Evolutionary conservation across 2,113 vertebrate genomes (phyloP).

Genomic region (Tychaedon coryphoeus): DNA sequence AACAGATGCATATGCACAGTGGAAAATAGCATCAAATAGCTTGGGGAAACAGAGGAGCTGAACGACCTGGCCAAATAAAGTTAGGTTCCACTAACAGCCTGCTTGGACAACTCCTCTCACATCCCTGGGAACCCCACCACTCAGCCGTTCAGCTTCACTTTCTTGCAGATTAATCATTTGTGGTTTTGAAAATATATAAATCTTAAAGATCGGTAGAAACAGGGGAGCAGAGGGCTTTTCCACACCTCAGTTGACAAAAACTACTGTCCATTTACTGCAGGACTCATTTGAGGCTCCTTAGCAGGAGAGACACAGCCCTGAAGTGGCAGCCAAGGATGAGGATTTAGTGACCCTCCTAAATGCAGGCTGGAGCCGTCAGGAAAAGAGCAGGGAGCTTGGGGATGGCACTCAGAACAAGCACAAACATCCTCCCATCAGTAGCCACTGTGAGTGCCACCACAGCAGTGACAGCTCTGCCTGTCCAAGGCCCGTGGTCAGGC

Average conservation of each 20-base stretch:
- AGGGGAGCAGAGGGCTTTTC: constrained; percentile 35
- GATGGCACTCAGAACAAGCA: not conserved
- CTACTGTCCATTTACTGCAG: constrained; percentile 22
- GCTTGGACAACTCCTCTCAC: constrained; percentile 15
- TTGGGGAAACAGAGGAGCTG: not conserved
- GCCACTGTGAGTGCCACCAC: not conserved
- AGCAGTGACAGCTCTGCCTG: not conserved
- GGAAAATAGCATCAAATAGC: constrained; percentile 53
- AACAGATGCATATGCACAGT: constrained; percentile 49
- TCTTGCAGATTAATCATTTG: constrained; percentile 31
- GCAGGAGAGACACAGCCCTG: not conserved
- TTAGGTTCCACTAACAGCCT: constrained; percentile 27
- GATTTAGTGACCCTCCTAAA: not conserved
- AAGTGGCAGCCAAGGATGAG: not conserved
- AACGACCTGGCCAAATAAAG: constrained; percentile 9
- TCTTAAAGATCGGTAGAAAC: constrained; percentile 2
- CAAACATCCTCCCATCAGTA: not conserved
- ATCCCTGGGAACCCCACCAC: not conserved
- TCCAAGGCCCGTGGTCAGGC: not conserved
- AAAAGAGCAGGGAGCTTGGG: not conserved
- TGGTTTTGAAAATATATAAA: constrained; percentile 37
- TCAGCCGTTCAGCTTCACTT: not conserved
- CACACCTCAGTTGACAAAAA: not conserved
- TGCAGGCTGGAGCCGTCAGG: not conserved
- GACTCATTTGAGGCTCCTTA: not conserved